These are phyloP conservation scores for Todus mexicanus DNA, from an alignment of 2,797 vertebrate genomes.

Conservation along the genomic window DNA sequence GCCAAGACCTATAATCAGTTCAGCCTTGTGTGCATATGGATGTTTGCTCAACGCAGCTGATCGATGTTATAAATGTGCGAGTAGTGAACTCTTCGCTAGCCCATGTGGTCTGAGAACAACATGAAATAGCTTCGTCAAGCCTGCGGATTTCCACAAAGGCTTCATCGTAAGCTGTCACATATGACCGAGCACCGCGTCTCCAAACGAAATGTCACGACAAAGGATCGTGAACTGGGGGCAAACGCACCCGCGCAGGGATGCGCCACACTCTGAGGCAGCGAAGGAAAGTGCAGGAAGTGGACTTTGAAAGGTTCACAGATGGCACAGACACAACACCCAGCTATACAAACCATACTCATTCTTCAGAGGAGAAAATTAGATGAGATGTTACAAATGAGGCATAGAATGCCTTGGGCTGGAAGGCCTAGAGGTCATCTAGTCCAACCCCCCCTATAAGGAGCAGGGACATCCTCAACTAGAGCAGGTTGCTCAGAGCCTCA, in stretches of 20 bases:
- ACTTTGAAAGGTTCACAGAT: neutral
- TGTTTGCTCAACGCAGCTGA: neutral
- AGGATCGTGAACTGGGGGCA: neutral
- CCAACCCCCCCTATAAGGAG: too few species aligned
- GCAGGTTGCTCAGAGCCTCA: too few species aligned
- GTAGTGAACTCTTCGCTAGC: neutral
- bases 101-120: neutral
- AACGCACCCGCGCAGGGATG: neutral
- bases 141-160: neutral
- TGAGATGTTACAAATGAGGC: neutral
- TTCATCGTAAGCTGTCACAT: neutral
- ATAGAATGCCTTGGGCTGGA: too few species aligned
- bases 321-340: neutral
- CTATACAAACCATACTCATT: neutral
- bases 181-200: neutral
- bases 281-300: neutral
- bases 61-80: neutral
- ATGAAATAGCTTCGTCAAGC: neutral
- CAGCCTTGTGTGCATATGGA: neutral
- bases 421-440: too few species aligned
- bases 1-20: slow-evolving; percentile 22
- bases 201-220: neutral
- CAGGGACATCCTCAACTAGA: too few species aligned
- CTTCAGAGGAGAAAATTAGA: neutral
- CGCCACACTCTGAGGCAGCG: neutral